These are phyloP conservation scores for Epirrhoe tristata DNA, from an alignment of 2,888 invertebrate species.

Conservation along the genomic window DNA sequence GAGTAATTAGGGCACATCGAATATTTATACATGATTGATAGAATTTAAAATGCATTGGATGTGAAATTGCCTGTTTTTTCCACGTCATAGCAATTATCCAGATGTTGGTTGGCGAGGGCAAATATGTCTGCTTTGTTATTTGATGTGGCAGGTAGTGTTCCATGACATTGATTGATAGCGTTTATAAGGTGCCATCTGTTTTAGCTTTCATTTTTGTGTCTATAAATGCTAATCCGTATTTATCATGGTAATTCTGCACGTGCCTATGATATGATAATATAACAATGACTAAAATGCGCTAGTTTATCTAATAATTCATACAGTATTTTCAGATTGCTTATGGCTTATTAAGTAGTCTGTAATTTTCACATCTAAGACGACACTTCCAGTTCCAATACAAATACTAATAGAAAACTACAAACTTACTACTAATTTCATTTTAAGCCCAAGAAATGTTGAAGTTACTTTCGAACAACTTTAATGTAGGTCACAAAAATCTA, in stretches of 20 bases:
- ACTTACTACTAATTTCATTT: too few species aligned
- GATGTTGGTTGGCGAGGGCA: slow-evolving; percentile 26
- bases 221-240: neutral
- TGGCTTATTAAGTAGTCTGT: too few species aligned
- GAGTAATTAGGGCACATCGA: slow-evolving; percentile 34
- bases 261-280: neutral
- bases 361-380: too few species aligned
- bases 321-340: too few species aligned
- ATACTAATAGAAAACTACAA: too few species aligned
- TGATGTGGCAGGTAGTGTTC: slow-evolving; percentile 56
- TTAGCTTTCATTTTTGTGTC: slow-evolving; percentile 10
- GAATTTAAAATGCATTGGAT: slow-evolving; percentile 24
- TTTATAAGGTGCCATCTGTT: slow-evolving; percentile 34
- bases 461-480: too few species aligned
- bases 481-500: neutral
- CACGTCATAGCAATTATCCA: slow-evolving; percentile 29
- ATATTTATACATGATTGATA: slow-evolving; percentile 26
- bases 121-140: slow-evolving; percentile 43
- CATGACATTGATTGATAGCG: slow-evolving; percentile 61
- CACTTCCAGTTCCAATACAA: too few species aligned
- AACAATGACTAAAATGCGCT: neutral
- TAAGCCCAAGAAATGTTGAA: too few species aligned
- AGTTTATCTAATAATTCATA: neutral
- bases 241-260: neutral
- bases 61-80: slow-evolving; percentile 29